These are phyloP conservation scores for Siniperca knerii DNA, from an alignment of 2,113 vertebrate species.

Conservation along the genomic window DNA sequence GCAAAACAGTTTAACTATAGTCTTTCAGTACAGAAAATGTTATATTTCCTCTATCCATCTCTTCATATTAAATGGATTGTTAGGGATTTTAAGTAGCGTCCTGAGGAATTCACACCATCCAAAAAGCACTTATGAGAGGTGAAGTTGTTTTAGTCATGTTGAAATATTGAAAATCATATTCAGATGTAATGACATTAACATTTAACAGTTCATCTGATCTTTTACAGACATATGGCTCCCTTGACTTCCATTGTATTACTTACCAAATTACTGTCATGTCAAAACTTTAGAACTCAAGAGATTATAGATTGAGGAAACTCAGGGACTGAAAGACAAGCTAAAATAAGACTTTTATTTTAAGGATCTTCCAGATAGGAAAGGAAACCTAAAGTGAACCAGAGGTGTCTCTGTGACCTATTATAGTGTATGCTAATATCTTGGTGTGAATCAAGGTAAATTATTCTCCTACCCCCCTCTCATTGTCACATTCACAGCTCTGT, in stretches of 20 bases:
- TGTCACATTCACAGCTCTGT: conserved; percentile 34
- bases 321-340: background rate
- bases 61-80: background rate
- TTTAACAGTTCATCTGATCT: background rate
- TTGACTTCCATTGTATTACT: background rate
- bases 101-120: background rate
- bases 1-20: background rate
- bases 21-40: background rate
- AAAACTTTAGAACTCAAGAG: background rate
- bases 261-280: background rate
- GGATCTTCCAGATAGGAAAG: background rate
- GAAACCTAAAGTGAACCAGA: background rate
- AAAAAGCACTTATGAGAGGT: background rate
- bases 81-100: background rate
- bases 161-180: background rate
- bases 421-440: conserved; percentile 1
- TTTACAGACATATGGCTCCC: conserved; percentile 3
- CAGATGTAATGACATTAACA: background rate
- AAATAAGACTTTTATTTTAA: background rate
- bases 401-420: background rate
- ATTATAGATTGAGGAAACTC: background rate
- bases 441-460: conserved; percentile 18
- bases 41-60: background rate
- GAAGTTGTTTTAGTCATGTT: background rate
- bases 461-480: conserved; percentile 3